Percentiles rank a stretch among this genome's conserved stretches.
Conservation (phyloP, 2,888 invertebrate species). For the Lathronympha strigana region DNA sequence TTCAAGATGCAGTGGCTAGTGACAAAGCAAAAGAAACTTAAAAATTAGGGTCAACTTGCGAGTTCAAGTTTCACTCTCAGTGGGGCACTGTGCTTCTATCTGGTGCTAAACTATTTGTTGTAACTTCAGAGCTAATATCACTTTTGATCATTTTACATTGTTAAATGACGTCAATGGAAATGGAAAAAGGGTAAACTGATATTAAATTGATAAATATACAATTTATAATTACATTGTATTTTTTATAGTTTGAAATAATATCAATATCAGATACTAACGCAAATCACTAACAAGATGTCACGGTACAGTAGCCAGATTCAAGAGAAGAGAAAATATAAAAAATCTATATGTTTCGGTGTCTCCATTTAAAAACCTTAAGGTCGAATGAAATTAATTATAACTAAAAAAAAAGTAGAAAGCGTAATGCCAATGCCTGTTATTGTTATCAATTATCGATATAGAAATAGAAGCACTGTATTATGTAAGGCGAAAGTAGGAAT, state of each 20-base stretch:
- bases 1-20: constrained; percentile 17
- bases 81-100: constrained; percentile 16
- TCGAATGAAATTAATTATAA: neutral
- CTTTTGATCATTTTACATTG: constrained; percentile 22
- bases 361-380: no score
- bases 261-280: no score
- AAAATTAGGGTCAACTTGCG: constrained; percentile 28
- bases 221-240: no score
- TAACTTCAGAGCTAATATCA: constrained; percentile 19
- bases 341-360: no score
- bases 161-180: neutral
- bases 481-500: constrained; percentile 45
- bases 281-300: no score
- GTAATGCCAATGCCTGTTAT: neutral
- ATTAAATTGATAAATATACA: no score
- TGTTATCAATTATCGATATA: constrained; percentile 27
- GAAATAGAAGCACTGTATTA: constrained; percentile 31
- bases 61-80: constrained; percentile 37
- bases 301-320: no score
- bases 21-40: constrained; percentile 4
- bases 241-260: no score
- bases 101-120: constrained; percentile 20
- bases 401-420: neutral
- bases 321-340: no score
- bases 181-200: neutral